Evolutionary conservation across 1,140 invertebrate species (phyloP).

Genomic region (Lordiphosa collinella): DNA sequence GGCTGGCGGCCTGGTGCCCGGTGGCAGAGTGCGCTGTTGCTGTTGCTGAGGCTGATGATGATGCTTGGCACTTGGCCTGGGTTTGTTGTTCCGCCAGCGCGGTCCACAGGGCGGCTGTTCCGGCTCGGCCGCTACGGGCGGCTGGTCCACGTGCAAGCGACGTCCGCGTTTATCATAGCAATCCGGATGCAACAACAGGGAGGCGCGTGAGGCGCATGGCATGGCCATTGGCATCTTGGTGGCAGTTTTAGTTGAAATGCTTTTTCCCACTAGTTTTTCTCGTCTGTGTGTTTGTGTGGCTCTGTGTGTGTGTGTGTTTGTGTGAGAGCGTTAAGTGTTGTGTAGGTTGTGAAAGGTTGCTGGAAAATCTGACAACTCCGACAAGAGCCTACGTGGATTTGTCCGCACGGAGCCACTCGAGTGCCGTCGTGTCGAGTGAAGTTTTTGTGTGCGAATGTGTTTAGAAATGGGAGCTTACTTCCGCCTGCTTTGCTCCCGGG

Average conservation of each 20-base stretch:
- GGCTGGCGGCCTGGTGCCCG: conserved; percentile 36
- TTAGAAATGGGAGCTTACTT: conserved; percentile 23
- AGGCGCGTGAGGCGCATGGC: conserved; percentile 33
- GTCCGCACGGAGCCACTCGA: conserved; percentile 19
- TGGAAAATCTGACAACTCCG: not conserved
- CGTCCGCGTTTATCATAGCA: conserved; percentile 45
- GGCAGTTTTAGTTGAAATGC: not conserved
- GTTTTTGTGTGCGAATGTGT: not conserved
- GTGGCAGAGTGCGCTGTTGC: conserved; percentile 18
- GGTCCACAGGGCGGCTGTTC: conserved; percentile 12
- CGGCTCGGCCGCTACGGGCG: not conserved
- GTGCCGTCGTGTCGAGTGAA: conserved; percentile 19
- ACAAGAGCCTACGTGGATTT: conserved; percentile 3
- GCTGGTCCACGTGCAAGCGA: conserved; percentile 25
- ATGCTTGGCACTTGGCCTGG: not conserved
- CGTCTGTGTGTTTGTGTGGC: conserved; percentile 10
- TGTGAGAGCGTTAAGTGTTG: conserved; percentile 5
- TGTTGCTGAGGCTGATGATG: not conserved
- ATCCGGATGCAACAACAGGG: conserved; percentile 23
- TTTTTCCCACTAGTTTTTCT: not conserved
- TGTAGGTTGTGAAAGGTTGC: conserved; percentile 2
- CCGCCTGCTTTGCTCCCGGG: conserved; percentile 27
- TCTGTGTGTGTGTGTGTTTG: not conserved
- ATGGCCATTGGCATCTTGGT: conserved; percentile 40
- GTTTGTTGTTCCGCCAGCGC: conserved; percentile 8